Base-by-base conservation (phyloP, 2,797 vertebrate genomes). In the Octomys mimax region DNA sequence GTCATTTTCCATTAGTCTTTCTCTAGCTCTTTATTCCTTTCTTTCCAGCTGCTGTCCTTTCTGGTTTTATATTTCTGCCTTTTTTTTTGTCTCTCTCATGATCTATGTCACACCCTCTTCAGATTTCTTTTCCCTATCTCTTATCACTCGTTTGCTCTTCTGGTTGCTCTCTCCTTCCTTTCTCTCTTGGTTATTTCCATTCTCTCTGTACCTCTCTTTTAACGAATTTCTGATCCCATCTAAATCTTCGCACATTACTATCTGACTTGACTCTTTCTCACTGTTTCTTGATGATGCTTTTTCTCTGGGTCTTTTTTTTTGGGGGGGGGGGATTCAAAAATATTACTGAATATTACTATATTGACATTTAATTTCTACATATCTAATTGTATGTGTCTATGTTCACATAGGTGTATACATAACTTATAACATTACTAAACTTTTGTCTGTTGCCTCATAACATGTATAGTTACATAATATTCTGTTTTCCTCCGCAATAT, bases 371-470 rank as follows among this genome's bases (percentile, higher is more conserved):
- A 87, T 1, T 84, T 64, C 28, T 87, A 61, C 36, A 49, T 73
- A 86, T 84, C 36, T 91, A 62, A 62, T 49, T 95, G 28, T 64
- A 86, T 83, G 42, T 57, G 42, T 75, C 75, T 39, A 39, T 79
- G 3, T 64, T 73, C 22, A 22, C 19, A 42, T 39, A 73, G 19
- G 5, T 24, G 39, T 39, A 73, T 24, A 39, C 68, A 71, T 21
- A 71, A 70, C 18, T 21, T 39, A 22, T 24, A 73, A 24, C 36
- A 73, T 73, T 73, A 39, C 18, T 42, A 42, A 39, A 24, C 70
- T 73, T 73, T 42, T 12, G 36, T 21, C 36, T 71, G 19, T 39
- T 73, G 36, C 70, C 22, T 73, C 21, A 73, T 39, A 42, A 73
- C 39, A 42, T 73, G 70, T 73, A 66, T 33, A 73, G 36, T 68